Evolutionary conservation across 2,888 invertebrate species (phyloP).

Genomic region (Thelaira solivaga): DNA sequence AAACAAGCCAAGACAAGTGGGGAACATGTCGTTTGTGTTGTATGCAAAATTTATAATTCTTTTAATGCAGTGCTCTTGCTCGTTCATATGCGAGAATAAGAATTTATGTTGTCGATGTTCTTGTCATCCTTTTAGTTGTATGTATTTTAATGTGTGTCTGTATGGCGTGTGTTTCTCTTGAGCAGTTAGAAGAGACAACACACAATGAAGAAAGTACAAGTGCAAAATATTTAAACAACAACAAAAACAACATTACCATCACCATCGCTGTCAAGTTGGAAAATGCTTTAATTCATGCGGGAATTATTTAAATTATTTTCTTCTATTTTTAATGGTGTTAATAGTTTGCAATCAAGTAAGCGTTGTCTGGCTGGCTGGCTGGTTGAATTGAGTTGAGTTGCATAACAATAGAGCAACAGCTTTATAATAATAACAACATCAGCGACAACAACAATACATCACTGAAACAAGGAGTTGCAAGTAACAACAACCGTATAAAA

Average conservation of each 20-base stretch:
- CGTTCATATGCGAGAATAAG: no score
- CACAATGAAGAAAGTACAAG: background rate
- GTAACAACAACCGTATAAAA: constrained; percentile 9
- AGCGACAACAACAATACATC: constrained; percentile 24
- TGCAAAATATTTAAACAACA: no score
- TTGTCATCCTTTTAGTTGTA: constrained; percentile 13
- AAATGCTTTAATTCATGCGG: constrained; percentile 67
- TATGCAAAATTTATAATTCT: constrained; percentile 11
- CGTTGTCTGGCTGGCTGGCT: constrained; percentile 43
- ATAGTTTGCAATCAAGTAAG: constrained; percentile 70
- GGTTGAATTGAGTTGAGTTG: no score
- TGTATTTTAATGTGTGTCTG: no score
- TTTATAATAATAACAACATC: constrained; percentile 27
- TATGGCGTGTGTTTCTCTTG: no score
- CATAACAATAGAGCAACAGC: constrained; percentile 27
- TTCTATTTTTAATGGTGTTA: constrained; percentile 70
- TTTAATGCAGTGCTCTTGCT: background rate
- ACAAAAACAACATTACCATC: constrained; percentile 9
- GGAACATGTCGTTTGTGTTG: constrained; percentile 52
- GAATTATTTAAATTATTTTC: constrained; percentile 70
- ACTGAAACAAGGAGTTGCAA: background rate
- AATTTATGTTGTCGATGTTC: constrained; percentile 34
- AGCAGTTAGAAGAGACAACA: constrained; percentile 29
- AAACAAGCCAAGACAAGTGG: constrained; percentile 1
- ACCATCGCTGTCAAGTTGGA: no score